These are phyloP conservation scores for Harpalus rufipes DNA, from an alignment of 2,888 invertebrate genomes.

Conservation along the genomic window DNA sequence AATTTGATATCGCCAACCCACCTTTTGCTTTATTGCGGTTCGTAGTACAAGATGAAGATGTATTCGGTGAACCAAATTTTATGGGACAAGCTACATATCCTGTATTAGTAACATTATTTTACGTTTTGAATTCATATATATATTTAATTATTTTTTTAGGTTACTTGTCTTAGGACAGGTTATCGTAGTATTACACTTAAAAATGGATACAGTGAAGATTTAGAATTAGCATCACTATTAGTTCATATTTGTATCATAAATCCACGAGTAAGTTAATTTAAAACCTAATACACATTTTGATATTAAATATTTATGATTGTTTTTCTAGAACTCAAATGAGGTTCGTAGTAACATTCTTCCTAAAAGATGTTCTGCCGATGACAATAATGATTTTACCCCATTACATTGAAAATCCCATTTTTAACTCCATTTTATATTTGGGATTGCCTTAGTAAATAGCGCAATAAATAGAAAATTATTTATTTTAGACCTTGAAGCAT, in stretches of 20 bases:
- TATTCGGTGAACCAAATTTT: conserved; percentile 98
- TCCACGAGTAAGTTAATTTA: conserved; percentile 72
- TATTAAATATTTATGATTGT: background rate
- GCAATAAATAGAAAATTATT: conserved; percentile 65
- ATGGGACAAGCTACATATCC: conserved; percentile 98
- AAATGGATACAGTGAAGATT: conserved; percentile 94
- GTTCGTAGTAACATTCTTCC: conserved; percentile 56
- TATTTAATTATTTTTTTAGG: conserved; percentile 75
- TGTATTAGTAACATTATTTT: conserved; percentile 74
- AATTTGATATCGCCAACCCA: conserved; percentile 90
- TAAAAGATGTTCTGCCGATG: conserved; percentile 56
- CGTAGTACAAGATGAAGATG: conserved; percentile 95
- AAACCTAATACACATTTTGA: background rate
- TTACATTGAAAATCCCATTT: conserved; percentile 57
- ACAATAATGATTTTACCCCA: conserved; percentile 61
- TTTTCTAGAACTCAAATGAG: conserved; percentile 60
- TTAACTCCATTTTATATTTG: conserved; percentile 31
- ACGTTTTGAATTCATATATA: too few relatives aligned
- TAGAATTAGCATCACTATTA: conserved; percentile 93
- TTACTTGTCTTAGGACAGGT: conserved; percentile 88
- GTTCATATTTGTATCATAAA: conserved; percentile 86
- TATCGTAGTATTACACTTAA: conserved; percentile 94
- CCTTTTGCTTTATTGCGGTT: conserved; percentile 92
- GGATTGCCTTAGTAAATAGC: conserved; percentile 63
- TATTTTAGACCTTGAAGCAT: conserved; percentile 52